These are phyloP conservation scores for Panulirus ornatus DNA, from an alignment of 1,140 invertebrate species.

Conservation along the genomic window DNA sequence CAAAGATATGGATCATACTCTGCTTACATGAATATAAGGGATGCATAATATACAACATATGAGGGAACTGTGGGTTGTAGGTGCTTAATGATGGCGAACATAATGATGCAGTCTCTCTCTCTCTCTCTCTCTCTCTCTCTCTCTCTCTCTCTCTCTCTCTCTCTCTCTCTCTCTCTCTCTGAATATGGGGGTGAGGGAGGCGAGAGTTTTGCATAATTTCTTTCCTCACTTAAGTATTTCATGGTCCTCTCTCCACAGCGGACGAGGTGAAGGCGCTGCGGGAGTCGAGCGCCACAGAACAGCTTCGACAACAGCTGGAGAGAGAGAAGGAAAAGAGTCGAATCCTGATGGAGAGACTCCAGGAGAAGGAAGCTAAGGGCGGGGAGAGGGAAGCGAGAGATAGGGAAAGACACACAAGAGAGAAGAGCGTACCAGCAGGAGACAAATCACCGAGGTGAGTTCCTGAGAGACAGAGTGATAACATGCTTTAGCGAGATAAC, in stretches of 20 bases:
- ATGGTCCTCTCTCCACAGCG: background rate
- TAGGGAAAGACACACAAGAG: conserved; percentile 48
- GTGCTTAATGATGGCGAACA: too few relatives aligned
- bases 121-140: background rate
- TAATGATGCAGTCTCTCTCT: too few relatives aligned
- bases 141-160: background rate
- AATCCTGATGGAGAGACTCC: conserved; percentile 58
- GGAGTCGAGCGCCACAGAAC: conserved; percentile 30
- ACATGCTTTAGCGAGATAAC: too few relatives aligned
- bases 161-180: background rate
- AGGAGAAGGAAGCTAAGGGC: conserved; percentile 49
- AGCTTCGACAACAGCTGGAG: conserved; percentile 57
- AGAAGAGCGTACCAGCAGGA: conserved; percentile 59
- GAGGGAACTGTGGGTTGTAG: too few relatives aligned
- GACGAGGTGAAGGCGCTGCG: conserved; percentile 45
- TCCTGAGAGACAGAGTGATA: too few relatives aligned
- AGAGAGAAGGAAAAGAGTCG: conserved; percentile 61
- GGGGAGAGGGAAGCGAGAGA: conserved; percentile 53
- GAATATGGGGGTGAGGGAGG: background rate
- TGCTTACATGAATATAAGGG: too few relatives aligned
- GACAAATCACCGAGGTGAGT: conserved; percentile 58
- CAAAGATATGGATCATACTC: too few relatives aligned
- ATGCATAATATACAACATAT: too few relatives aligned
- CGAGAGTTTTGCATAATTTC: too few relatives aligned
- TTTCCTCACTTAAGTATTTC: background rate